Percentiles rank a stretch among this genome's conserved stretches.
Conservation (phyloP, 2,888 invertebrate species). For the Coecobrya sp. region DNA sequence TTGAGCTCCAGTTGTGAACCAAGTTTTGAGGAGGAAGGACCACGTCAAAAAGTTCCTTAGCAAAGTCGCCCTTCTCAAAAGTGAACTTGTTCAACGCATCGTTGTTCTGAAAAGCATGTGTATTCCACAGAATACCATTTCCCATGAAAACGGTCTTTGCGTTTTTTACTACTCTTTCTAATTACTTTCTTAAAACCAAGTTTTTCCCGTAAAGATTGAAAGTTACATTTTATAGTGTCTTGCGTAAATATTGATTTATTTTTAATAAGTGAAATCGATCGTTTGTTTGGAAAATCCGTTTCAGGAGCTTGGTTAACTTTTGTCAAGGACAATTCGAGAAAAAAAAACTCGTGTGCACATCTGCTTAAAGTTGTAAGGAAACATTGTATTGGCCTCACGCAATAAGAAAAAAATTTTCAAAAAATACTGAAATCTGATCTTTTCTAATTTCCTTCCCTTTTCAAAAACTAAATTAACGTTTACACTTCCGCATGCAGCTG, state of each 20-base stretch:
- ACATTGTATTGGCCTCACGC: not conserved
- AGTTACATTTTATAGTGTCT: no score
- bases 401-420: not conserved
- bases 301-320: not conserved
- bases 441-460: no score
- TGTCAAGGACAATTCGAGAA: not conserved
- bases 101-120: no score
- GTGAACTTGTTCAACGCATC: not conserved
- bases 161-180: not conserved
- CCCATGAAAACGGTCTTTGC: not conserved
- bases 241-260: not conserved
- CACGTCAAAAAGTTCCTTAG: slow-evolving; percentile 46
- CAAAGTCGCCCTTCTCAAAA: not conserved
- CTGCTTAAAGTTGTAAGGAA: not conserved
- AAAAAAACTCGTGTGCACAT: not conserved
- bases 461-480: not conserved
- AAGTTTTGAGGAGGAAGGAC: slow-evolving; percentile 66
- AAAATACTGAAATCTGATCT: not conserved
- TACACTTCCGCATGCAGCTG: not conserved
- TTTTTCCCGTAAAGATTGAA: not conserved
- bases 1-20: slow-evolving; percentile 65
- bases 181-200: slow-evolving; percentile 3
- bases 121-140: not conserved
- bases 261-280: not conserved
- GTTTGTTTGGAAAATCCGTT: not conserved